Conservation (phyloP, 2,888 invertebrate species). For the Eucera pruinosa region DNA sequence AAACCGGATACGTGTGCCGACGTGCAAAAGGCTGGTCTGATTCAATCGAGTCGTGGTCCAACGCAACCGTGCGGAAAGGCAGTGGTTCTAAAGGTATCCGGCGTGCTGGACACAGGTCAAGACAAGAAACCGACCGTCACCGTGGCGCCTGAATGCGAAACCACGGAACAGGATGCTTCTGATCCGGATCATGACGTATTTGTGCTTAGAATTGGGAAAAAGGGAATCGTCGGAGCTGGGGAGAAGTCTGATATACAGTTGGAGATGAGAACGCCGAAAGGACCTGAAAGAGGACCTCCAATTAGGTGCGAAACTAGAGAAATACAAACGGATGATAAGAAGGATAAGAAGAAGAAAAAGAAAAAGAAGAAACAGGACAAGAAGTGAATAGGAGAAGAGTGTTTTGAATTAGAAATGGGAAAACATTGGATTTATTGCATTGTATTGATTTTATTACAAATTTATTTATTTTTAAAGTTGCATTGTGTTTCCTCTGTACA, state of each 20-base stretch:
- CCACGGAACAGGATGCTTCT: slow-evolving; percentile 66
- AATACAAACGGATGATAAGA: slow-evolving; percentile 87
- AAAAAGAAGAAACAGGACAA: slow-evolving; percentile 52
- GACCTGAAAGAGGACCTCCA: slow-evolving; percentile 86
- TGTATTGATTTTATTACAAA: slow-evolving; percentile 9
- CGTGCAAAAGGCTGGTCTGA: slow-evolving; percentile 16
- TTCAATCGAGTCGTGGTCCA: slow-evolving; percentile 39
- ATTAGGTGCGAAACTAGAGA: slow-evolving; percentile 88
- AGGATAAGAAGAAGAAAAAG: slow-evolving; percentile 54
- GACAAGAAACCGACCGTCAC: slow-evolving; percentile 74
- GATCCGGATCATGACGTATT: slow-evolving; percentile 90
- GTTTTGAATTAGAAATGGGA: slow-evolving; percentile 14
- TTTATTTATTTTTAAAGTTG: not conserved
- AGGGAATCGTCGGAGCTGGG: slow-evolving; percentile 88
- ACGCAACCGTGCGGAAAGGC: slow-evolving; percentile 73
- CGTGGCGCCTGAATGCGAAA: slow-evolving; percentile 71
- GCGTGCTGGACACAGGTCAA: slow-evolving; percentile 71
- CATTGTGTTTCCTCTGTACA: not conserved
- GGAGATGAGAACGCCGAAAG: slow-evolving; percentile 90
- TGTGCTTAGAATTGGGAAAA: slow-evolving; percentile 90
- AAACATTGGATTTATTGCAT: not conserved
- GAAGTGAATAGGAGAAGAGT: slow-evolving; percentile 29
- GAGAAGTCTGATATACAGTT: slow-evolving; percentile 90
- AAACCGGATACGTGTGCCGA: slow-evolving; percentile 21
- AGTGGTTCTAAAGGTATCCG: slow-evolving; percentile 81